Evolutionary conservation across 2,888 invertebrate genomes (phyloP).

Genomic region (Ectemnius cavifrons): DNA sequence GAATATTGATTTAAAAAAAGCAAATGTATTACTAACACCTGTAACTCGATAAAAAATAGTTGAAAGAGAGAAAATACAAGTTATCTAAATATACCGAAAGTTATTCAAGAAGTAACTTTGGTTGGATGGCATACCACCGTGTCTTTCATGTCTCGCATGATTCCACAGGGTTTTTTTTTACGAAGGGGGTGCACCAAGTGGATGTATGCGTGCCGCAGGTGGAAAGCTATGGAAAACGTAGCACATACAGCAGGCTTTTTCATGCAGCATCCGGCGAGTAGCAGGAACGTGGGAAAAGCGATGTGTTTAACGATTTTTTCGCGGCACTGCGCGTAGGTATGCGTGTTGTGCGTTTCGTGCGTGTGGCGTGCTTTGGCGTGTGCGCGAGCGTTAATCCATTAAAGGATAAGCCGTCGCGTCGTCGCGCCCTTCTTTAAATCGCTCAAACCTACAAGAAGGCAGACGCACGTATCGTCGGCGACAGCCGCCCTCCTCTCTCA

Average conservation of each 20-base stretch:
- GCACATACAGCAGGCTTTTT: conserved; percentile 17
- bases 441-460: conserved; percentile 20
- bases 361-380: conserved; percentile 15
- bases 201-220: too few relatives aligned
- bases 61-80: too few relatives aligned
- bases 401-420: conserved; percentile 26
- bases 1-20: too few relatives aligned
- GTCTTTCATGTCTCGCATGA: not conserved
- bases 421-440: conserved; percentile 28
- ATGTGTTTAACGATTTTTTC: conserved; percentile 49
- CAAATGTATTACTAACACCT: too few relatives aligned
- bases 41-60: too few relatives aligned
- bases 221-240: conserved; percentile 24
- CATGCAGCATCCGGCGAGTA: conserved; percentile 7
- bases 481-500: too few relatives aligned
- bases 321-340: conserved; percentile 1
- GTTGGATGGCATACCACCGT: not conserved
- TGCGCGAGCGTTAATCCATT: conserved; percentile 44
- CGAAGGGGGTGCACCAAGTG: too few relatives aligned
- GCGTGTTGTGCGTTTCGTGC: too few relatives aligned
- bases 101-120: too few relatives aligned
- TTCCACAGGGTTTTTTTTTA: too few relatives aligned
- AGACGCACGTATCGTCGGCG: not conserved
- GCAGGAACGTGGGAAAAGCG: conserved; percentile 23
- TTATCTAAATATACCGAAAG: too few relatives aligned